These are phyloP conservation scores for Neolamprologus fasciatus DNA, from an alignment of 2,113 vertebrate genomes.

Conservation along the genomic window DNA sequence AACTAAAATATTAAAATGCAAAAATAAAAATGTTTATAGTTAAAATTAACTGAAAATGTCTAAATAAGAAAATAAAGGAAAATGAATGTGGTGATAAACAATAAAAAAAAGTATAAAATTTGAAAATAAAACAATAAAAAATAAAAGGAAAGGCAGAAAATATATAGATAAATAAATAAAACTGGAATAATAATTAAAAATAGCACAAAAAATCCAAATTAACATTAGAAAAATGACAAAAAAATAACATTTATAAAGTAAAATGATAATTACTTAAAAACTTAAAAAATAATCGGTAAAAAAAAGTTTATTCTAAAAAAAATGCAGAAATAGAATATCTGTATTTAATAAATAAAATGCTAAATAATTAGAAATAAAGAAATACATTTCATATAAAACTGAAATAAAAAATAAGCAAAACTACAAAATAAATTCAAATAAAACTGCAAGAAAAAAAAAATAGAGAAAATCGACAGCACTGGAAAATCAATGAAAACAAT, in stretches of 20 bases:
- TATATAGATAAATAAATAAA: background rate
- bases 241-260: background rate
- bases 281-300: accelerated
- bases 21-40: background rate
- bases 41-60: background rate
- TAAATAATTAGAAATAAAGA: background rate
- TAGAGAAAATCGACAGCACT: accelerated
- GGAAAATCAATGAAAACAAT: background rate
- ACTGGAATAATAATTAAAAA: background rate
- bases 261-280: background rate
- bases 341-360: background rate
- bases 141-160: background rate
- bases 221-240: accelerated
- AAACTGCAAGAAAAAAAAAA: background rate
- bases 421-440: background rate
- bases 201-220: background rate
- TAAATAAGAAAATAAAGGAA: background rate
- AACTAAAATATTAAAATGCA: background rate
- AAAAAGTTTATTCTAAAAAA: background rate
- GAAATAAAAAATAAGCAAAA: background rate
- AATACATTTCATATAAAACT: background rate
- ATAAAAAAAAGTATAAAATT: background rate
- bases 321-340: background rate
- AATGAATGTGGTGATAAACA: background rate
- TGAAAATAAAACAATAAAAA: background rate